Percentiles rank a stretch among this genome's conserved stretches.
Conservation (phyloP, 2,888 invertebrate genomes). For the Xanthia icteritia region DNA sequence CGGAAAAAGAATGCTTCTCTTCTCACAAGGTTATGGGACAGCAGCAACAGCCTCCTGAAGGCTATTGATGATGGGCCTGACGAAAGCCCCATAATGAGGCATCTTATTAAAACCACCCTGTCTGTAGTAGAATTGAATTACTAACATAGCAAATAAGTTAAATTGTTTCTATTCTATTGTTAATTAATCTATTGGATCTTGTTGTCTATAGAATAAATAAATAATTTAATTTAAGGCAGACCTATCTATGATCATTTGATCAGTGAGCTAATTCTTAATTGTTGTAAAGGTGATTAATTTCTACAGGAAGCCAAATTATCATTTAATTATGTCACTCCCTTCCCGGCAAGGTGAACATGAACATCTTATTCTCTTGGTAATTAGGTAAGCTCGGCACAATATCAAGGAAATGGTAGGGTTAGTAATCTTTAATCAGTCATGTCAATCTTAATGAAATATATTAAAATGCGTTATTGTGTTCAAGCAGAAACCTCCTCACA, state of each 20-base stretch:
- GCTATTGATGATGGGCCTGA: no score
- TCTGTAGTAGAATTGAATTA: no score
- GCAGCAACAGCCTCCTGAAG: no score
- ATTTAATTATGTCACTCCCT: conserved; percentile 50
- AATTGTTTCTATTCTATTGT: no score
- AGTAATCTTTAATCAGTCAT: conserved; percentile 82
- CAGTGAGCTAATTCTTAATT: conserved; percentile 6
- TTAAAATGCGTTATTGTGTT: conserved; percentile 89
- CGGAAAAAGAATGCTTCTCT: no score
- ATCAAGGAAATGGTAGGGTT: conserved; percentile 76
- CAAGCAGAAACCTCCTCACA: conserved; percentile 85
- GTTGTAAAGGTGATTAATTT: conserved; percentile 6
- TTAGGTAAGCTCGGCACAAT: conserved; percentile 63
- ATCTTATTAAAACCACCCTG: no score
- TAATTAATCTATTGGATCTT: no score
- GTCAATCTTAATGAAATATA: conserved; percentile 90
- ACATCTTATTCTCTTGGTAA: conserved; percentile 62
- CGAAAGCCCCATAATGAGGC: no score
- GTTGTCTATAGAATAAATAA: no score
- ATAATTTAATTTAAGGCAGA: no score
- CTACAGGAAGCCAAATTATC: conserved; percentile 49
- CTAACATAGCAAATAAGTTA: no score
- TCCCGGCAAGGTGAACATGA: conserved; percentile 58
- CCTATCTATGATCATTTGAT: background rate
- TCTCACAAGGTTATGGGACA: no score